phyloP scores from a whole-genome alignment of 2,113 vertebrate species.

The Neodon shergylaensis region DNA sequence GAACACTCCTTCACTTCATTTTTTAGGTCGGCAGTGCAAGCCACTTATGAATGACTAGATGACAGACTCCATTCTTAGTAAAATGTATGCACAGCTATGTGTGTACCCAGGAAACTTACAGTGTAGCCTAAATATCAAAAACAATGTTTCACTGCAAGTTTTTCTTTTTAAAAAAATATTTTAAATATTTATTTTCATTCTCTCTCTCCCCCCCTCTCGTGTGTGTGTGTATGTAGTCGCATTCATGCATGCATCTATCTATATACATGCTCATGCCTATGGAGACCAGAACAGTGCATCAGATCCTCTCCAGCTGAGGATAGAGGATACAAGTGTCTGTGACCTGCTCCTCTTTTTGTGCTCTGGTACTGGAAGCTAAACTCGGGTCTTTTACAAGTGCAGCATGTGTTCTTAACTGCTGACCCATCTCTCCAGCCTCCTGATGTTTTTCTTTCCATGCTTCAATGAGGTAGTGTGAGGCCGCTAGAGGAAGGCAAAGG shows the following conservation, averaged over 20 bases:
- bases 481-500: slow-evolving; percentile 31
- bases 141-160: neutral
- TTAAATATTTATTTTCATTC: neutral
- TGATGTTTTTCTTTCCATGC: neutral
- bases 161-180: neutral
- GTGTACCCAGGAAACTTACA: neutral
- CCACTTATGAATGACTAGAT: neutral
- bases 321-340: neutral
- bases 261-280: neutral
- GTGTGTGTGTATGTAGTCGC: neutral
- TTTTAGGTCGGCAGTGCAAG: neutral
- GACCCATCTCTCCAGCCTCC: neutral
- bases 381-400: neutral
- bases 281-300: neutral
- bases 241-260: neutral
- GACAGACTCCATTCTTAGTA: neutral
- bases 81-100: neutral
- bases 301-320: neutral
- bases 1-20: neutral
- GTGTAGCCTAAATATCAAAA: neutral
- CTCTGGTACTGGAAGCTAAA: neutral
- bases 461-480: neutral
- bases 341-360: neutral
- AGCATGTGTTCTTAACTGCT: too few species aligned
- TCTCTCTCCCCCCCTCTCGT: too few species aligned